Percentiles rank a stretch among this genome's conserved stretches.
Conservation (phyloP, 2,113 vertebrate species). For the Ibidorhyncha struthersii region DNA sequence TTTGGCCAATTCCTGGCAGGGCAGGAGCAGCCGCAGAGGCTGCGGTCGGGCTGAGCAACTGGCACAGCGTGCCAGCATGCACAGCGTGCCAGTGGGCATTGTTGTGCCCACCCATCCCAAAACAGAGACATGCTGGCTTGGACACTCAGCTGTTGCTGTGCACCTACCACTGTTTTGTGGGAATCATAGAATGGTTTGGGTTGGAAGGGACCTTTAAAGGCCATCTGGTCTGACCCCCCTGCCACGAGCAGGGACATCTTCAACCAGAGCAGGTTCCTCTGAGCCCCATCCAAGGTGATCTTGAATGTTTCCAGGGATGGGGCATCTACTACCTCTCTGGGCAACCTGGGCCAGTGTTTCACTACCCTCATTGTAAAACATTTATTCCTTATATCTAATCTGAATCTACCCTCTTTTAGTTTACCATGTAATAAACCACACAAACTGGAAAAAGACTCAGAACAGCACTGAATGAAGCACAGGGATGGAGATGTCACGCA, state of each 20-base stretch:
- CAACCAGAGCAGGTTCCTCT: neutral
- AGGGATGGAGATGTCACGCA: accelerated
- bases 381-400: neutral
- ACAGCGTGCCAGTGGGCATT: no score
- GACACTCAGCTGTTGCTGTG: neutral
- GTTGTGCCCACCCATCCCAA: neutral
- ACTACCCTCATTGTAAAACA: neutral
- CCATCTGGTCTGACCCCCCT: neutral
- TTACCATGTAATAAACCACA: neutral
- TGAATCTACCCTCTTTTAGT: neutral
- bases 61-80: no score
- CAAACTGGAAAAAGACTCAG: neutral
- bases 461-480: neutral
- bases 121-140: neutral
- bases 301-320: neutral
- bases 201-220: neutral
- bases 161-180: accelerated
- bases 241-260: neutral
- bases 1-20: neutral
- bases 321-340: neutral
- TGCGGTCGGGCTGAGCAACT: accelerated
- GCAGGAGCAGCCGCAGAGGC: accelerated
- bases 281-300: accelerated
- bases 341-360: neutral
- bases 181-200: neutral